Evolutionary conservation across 2,797 vertebrate species (phyloP).

Genomic region (Knipowitschia caucasica): DNA sequence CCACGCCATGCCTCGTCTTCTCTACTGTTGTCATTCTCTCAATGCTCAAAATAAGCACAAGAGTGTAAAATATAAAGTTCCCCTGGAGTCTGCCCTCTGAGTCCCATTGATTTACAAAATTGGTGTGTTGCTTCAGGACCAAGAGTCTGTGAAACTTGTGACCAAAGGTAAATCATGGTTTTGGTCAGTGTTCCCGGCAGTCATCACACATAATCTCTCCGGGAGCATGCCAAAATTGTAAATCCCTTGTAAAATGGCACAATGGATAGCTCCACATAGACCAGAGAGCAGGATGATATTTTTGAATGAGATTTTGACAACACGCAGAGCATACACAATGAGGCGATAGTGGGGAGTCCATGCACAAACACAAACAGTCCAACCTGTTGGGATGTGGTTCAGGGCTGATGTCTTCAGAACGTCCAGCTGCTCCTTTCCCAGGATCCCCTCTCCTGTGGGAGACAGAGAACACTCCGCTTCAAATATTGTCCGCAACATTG

Average conservation of each 20-base stretch:
- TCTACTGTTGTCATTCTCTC: constrained; percentile 5
- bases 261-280: constrained; percentile 4
- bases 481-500: constrained; percentile 76
- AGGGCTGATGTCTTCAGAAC: constrained; percentile 87
- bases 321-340: constrained; percentile 52
- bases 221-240: constrained; percentile 14
- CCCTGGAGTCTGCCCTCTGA: neutral
- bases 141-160: constrained; percentile 28
- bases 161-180: constrained; percentile 20
- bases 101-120: constrained; percentile 1
- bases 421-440: constrained; percentile 91
- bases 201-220: constrained; percentile 18
- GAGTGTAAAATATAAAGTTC: constrained; percentile 5
- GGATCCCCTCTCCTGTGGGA: constrained; percentile 86
- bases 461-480: constrained; percentile 74
- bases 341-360: constrained; percentile 55
- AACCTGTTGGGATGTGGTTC: constrained; percentile 95
- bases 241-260: constrained; percentile 49
- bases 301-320: constrained; percentile 13
- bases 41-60: constrained; percentile 13
- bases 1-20: constrained; percentile 13
- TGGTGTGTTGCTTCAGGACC: constrained; percentile 23
- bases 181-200: constrained; percentile 19
- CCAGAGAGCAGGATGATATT: constrained; percentile 3
- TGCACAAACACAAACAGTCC: constrained; percentile 51